These are phyloP conservation scores for Strongylocentrotus purpuratus DNA, from an alignment of 35 echinoderm and acorn worm species.

Conservation along the genomic window DNA sequence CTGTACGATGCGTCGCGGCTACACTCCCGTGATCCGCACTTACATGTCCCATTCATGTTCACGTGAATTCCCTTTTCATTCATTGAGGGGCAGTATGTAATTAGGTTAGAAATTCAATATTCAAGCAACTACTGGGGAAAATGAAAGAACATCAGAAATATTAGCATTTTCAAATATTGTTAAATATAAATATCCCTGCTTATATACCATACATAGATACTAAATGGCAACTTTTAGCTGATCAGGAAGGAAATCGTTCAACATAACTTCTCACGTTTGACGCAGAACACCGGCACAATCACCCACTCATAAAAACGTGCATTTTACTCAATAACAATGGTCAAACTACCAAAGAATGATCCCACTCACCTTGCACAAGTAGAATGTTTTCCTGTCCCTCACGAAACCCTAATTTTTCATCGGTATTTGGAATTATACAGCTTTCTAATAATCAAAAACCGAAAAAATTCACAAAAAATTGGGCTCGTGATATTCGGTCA, in stretches of 20 bases:
- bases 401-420: slow-evolving; percentile 31
- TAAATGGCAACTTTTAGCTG: not conserved
- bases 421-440: slow-evolving; percentile 13
- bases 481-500: not conserved
- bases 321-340: not conserved
- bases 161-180: not conserved
- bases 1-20: not conserved
- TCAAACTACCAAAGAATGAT: not conserved
- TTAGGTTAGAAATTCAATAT: not conserved
- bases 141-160: not conserved
- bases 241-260: slow-evolving; percentile 29
- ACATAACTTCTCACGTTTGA: not conserved
- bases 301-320: not conserved
- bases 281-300: not conserved
- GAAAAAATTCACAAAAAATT: slow-evolving; percentile 9
- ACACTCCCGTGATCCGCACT: not conserved
- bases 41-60: not conserved
- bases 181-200: not conserved
- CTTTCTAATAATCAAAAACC: not conserved
- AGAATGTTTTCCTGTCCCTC: slow-evolving; percentile 27
- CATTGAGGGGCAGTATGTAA: not conserved
- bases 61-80: not conserved
- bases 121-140: not conserved
- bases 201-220: not conserved
- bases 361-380: slow-evolving; percentile 32